A percentile compares a stretch with the other conserved stretches of the same genome.
Conservation (phyloP, 2,888 invertebrate species). For the Drosophila rellima region DNA sequence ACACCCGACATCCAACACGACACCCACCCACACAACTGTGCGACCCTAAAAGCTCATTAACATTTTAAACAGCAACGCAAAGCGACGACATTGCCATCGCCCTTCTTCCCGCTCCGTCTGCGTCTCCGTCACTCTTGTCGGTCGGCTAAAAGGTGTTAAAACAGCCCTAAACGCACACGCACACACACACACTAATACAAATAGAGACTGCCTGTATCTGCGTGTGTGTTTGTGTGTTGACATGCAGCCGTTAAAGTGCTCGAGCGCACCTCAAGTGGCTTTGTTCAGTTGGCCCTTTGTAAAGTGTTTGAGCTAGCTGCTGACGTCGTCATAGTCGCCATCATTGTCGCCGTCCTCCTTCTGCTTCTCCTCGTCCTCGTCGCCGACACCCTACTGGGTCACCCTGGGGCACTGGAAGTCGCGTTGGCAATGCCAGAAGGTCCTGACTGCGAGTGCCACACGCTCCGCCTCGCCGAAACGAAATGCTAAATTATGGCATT, state of each 20-base stretch:
- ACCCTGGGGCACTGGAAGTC: constrained; percentile 19
- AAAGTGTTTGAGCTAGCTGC: constrained; percentile 74
- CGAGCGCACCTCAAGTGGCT: constrained; percentile 82
- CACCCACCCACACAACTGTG: constrained; percentile 32
- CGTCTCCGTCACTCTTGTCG: constrained; percentile 20
- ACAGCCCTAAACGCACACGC: constrained; percentile 71
- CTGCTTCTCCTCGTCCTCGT: constrained; percentile 18
- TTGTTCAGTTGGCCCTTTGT: constrained; percentile 79
- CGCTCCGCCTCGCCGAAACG: constrained; percentile 51
- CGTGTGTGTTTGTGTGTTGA: constrained; percentile 54
- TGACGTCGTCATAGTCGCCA: constrained; percentile 47
- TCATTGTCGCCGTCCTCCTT: constrained; percentile 29
- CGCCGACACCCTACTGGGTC: constrained; percentile 39
- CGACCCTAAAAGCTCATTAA: constrained; percentile 80
- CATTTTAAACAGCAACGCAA: constrained; percentile 79
- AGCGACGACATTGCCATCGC: constrained; percentile 46
- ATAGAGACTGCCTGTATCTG: constrained; percentile 22
- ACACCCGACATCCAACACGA: constrained; percentile 3
- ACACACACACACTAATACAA: constrained; percentile 30
- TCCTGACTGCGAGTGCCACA: constrained; percentile 39
- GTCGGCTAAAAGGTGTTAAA: constrained; percentile 75
- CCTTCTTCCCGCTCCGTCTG: constrained; percentile 9
- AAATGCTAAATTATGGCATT: constrained; percentile 78
- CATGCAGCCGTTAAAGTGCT: constrained; percentile 81
- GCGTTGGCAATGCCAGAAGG: constrained; percentile 36